Percentiles rank a stretch among this genome's conserved stretches.
Evolutionary conservation across 1,140 invertebrate genomes (phyloP).

Genomic region (Drosophila malerkotliana): DNA sequence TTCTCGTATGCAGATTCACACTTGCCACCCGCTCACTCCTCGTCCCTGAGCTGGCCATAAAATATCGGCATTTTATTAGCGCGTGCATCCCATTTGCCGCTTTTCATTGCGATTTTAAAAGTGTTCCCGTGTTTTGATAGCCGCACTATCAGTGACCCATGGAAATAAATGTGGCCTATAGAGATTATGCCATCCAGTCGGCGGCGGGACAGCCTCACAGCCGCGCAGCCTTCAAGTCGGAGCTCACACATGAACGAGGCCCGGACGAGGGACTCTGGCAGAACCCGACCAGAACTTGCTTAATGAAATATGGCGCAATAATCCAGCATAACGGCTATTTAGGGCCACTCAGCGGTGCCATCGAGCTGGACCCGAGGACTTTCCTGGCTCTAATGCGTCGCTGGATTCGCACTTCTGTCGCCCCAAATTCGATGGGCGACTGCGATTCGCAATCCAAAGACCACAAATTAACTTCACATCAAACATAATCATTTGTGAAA

Average conservation of each 20-base stretch:
- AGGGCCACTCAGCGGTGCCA: slow-evolving; percentile 60
- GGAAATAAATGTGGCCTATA: slow-evolving; percentile 84
- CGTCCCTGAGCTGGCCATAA: slow-evolving; percentile 58
- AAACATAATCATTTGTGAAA: slow-evolving; percentile 83
- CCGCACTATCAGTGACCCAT: slow-evolving; percentile 83
- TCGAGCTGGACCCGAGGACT: neutral
- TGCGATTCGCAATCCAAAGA: slow-evolving; percentile 50
- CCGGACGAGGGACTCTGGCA: slow-evolving; percentile 1
- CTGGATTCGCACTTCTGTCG: slow-evolving; percentile 66
- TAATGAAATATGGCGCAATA: slow-evolving; percentile 82
- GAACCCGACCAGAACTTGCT: slow-evolving; percentile 22
- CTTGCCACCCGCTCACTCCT: slow-evolving; percentile 46
- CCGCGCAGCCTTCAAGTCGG: slow-evolving; percentile 17
- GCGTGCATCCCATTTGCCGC: slow-evolving; percentile 82
- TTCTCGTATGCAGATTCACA: slow-evolving; percentile 74
- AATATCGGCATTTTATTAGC: slow-evolving; percentile 83
- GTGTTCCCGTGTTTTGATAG: slow-evolving; percentile 84
- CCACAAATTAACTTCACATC: slow-evolving; percentile 80
- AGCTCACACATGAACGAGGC: neutral
- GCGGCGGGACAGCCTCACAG: slow-evolving; percentile 32
- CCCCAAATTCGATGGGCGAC: slow-evolving; percentile 16
- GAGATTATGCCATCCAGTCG: slow-evolving; percentile 75
- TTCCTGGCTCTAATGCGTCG: slow-evolving; percentile 63
- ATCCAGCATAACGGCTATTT: slow-evolving; percentile 79
- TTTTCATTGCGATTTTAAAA: slow-evolving; percentile 84